A percentile compares a stretch with the other conserved stretches of the same genome.
Evolutionary conservation across 2,888 invertebrate genomes (phyloP).

Genomic region (Platypus cylindrus): DNA sequence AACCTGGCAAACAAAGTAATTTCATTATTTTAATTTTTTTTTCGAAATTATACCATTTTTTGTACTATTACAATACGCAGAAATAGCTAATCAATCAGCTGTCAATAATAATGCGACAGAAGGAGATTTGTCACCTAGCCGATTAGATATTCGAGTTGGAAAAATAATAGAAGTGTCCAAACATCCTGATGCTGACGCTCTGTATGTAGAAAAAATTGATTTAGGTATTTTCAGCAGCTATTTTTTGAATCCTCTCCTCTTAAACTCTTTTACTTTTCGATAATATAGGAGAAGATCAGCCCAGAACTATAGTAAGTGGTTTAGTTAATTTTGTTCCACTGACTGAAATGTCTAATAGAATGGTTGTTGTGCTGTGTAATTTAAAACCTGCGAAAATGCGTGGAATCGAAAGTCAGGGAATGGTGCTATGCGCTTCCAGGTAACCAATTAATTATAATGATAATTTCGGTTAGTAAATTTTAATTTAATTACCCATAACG

Average conservation of each 20-base stretch:
- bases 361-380: constrained; percentile 90
- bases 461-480: neutral
- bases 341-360: constrained; percentile 77
- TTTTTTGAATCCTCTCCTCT: neutral
- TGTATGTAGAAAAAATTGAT: constrained; percentile 89
- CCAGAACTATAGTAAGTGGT: constrained; percentile 71
- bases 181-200: constrained; percentile 85
- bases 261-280: constrained; percentile 2
- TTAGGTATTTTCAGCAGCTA: constrained; percentile 28
- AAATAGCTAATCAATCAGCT: constrained; percentile 6
- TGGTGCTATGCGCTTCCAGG: constrained; percentile 82
- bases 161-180: constrained; percentile 68
- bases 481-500: neutral
- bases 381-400: constrained; percentile 95
- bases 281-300: constrained; percentile 58
- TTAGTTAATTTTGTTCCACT: constrained; percentile 83
- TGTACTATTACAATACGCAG: neutral
- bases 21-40: constrained; percentile 1
- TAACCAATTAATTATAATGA: constrained; percentile 1
- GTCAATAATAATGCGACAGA: constrained; percentile 8
- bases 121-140: constrained; percentile 53
- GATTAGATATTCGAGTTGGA: constrained; percentile 79
- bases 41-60: neutral
- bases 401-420: constrained; percentile 81
- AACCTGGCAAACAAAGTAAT: constrained; percentile 47